A percentile compares a stretch with the other conserved stretches of the same genome.
Evolutionary conservation across 2,888 invertebrate genomes (phyloP).

Genomic region (Hirtodrosophila cameraria): DNA sequence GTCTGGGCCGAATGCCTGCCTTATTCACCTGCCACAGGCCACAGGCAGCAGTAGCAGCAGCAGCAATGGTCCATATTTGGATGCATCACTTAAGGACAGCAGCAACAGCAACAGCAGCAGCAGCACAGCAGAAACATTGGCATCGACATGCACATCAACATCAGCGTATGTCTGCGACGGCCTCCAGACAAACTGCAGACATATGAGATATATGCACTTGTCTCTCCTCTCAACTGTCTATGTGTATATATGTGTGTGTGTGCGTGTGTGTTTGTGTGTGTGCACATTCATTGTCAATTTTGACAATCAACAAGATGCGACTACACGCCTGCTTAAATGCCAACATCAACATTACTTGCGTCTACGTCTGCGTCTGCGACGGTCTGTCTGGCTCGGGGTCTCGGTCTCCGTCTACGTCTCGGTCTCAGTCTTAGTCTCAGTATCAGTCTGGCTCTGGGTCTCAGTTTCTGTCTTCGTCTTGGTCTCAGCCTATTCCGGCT

Average conservation of each 20-base stretch:
- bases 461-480: background rate
- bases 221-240: conserved; percentile 45
- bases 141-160: conserved; percentile 57
- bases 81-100: conserved; percentile 75
- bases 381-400: conserved; percentile 70
- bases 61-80: conserved; percentile 81
- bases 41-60: conserved; percentile 17
- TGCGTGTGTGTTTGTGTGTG: conserved; percentile 33
- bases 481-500: conserved; percentile 42
- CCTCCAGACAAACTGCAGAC: conserved; percentile 82
- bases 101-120: conserved; percentile 31
- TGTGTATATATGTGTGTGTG: conserved; percentile 9
- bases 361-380: conserved; percentile 55
- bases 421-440: conserved; percentile 10
- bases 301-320: conserved; percentile 80
- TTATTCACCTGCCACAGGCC: conserved; percentile 68
- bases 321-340: conserved; percentile 74
- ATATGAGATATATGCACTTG: conserved; percentile 80
- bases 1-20: conserved; percentile 58
- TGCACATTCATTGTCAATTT: conserved; percentile 81
- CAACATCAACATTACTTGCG: conserved; percentile 64
- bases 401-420: conserved; percentile 24
- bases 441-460: conserved; percentile 4
- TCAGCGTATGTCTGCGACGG: conserved; percentile 59
- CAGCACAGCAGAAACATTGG: conserved; percentile 33